Evolutionary conservation across 2,888 invertebrate genomes (phyloP), one percentile per base, ranked within the genome.

Genomic region (Caenorhabditis sp.): DNA sequence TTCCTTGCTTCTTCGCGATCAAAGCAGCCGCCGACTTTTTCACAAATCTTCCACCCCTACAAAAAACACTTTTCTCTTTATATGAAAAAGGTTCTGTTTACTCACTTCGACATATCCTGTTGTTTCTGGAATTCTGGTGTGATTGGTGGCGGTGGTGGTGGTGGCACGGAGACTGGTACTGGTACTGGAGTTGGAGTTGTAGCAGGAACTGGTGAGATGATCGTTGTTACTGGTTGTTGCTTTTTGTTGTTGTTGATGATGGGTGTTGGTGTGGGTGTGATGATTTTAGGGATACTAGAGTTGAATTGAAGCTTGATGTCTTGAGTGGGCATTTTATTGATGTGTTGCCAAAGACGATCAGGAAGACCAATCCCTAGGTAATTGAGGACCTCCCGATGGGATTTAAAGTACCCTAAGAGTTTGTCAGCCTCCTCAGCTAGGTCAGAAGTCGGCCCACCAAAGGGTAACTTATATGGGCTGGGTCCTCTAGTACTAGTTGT

Each of bases 11-110:
- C 50, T 79, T 77, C 7, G 83, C 81, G 27, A 83, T 82, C 59
- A 83, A 57, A 0, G 80, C 83, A 1, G 83, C 83, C 1, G 83
- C 83, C 3, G 83, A 82, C 50, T 82, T 81, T 57, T 83, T 83
- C 57, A 83, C 80, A 63, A 83, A 83, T 20, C 83, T 43, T 12
- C 77, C 78, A 21, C 72, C 69, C 21, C n/a, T n/a, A n/a, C n/a
- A n/a, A n/a, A n/a, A n/a, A n/a, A n/a, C n/a, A n/a, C n/a, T n/a
- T n/a, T n/a, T n/a, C n/a, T n/a, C n/a, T n/a, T n/a, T n/a, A n/a
- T n/a, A n/a, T n/a, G n/a, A n/a, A n/a, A n/a, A n/a, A n/a, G n/a
- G n/a, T n/a, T n/a, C n/a, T n/a, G n/a, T n/a, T n/a, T n/a, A n/a
- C n/a, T n/a, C n/a, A n/a, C n/a, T 53, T 49, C 20, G 64, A 53